Conservation (phyloP, 2,113 vertebrate genomes). For the Paramisgurnus dabryanus region DNA sequence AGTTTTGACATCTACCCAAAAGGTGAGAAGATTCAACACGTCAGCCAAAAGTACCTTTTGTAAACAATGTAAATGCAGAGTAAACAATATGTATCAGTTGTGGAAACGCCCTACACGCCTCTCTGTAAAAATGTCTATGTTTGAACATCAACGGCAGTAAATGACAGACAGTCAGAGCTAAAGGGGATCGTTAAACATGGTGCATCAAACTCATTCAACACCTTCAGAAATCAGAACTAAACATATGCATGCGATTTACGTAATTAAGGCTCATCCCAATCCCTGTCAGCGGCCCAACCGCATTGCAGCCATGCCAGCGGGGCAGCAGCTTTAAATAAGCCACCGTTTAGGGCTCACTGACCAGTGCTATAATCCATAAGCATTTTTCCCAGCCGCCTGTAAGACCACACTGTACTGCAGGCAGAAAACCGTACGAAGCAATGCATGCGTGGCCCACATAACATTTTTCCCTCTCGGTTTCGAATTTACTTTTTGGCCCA, state of each 20-base stretch:
- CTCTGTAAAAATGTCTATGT: background rate
- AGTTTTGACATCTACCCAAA: background rate
- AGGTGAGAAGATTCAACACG: background rate
- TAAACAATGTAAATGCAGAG: background rate
- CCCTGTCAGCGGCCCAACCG: constrained; percentile 48
- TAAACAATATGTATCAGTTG: background rate
- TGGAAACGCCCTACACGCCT: background rate
- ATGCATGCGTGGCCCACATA: background rate
- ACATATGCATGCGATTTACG: constrained; percentile 67
- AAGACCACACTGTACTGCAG: constrained; percentile 16
- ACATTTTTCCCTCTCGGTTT: constrained; percentile 2
- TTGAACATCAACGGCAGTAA: constrained; percentile 52
- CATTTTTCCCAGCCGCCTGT: constrained; percentile 32
- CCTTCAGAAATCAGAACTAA: constrained; percentile 50
- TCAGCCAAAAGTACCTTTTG: background rate
- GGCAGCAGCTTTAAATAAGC: background rate
- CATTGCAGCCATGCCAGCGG: constrained; percentile 44
- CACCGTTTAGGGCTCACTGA: constrained; percentile 20
- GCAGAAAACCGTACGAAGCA: constrained; percentile 50
- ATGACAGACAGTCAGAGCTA: constrained; percentile 46
- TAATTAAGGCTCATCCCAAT: constrained; percentile 59
- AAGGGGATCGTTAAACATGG: constrained; percentile 55
- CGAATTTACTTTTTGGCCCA: constrained; percentile 61
- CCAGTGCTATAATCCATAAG: constrained; percentile 13
- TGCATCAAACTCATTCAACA: constrained; percentile 54